These are phyloP conservation scores for Sylvicola cinctus DNA, from an alignment of 2,888 invertebrate genomes.

Conservation along the genomic window DNA sequence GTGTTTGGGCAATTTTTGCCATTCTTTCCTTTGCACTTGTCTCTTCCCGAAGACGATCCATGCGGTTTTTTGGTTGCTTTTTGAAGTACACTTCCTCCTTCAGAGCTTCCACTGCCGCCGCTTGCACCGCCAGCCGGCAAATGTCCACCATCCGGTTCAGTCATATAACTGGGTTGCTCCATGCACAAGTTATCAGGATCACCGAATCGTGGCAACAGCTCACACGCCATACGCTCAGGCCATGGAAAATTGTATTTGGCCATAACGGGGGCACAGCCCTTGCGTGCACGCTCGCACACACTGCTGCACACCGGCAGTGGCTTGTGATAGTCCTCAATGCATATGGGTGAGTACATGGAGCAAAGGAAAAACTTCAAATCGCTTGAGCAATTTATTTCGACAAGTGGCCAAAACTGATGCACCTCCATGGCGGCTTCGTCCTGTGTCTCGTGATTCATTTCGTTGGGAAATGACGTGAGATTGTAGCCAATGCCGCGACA, in stretches of 20 bases:
- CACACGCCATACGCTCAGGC: constrained; percentile 96
- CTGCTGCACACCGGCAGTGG: constrained; percentile 84
- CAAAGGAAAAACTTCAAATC: constrained; percentile 95
- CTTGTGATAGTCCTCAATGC: constrained; percentile 77
- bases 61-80: constrained; percentile 10
- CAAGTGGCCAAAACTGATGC: constrained; percentile 96
- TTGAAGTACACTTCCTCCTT: constrained; percentile 19
- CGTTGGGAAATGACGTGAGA: constrained; percentile 89
- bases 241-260: constrained; percentile 84
- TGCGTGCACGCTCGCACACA: constrained; percentile 80
- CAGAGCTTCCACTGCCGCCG: constrained; percentile 9
- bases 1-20: constrained; percentile 66
- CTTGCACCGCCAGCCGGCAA: constrained; percentile 14
- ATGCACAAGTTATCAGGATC: constrained; percentile 74
- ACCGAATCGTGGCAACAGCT: constrained; percentile 61
- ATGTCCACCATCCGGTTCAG: constrained; percentile 8
- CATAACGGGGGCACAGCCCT: constrained; percentile 94
- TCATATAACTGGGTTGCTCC: constrained; percentile 52
- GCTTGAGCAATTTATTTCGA: constrained; percentile 90
- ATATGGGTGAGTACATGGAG: constrained; percentile 95
- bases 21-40: constrained; percentile 41
- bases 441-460: constrained; percentile 90
- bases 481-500: constrained; percentile 94
- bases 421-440: constrained; percentile 95
- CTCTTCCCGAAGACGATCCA: no score